Percentiles rank a stretch among this genome's conserved stretches.
Conservation (phyloP, 2,797 vertebrate genomes). For the Melanotaenia trifasciata region DNA sequence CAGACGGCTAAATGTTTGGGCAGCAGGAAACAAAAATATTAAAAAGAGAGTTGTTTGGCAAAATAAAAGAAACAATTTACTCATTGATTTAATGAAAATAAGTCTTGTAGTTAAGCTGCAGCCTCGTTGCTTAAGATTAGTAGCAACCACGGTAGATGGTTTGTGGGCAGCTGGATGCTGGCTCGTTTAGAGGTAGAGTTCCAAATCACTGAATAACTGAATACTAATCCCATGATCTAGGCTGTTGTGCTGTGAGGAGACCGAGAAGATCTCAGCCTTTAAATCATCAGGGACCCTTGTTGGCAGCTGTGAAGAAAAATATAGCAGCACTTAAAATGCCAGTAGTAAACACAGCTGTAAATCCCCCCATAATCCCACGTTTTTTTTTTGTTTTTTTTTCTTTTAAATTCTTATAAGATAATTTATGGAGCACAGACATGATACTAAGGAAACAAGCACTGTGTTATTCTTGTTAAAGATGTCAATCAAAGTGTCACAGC, state of each 20-base stretch:
- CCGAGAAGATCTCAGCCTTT: slow-evolving; percentile 11
- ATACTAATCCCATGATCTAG: slow-evolving; percentile 19
- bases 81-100: slow-evolving; percentile 12
- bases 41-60: background rate
- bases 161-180: slow-evolving; percentile 8
- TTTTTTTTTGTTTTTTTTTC: slow-evolving; percentile 9
- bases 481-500: slow-evolving; percentile 47
- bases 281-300: slow-evolving; percentile 3
- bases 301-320: slow-evolving; percentile 7
- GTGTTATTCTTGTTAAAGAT: slow-evolving; percentile 27
- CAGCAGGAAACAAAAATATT: background rate
- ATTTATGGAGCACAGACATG: slow-evolving; percentile 25
- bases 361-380: slow-evolving; percentile 24
- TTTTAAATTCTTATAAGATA: slow-evolving; percentile 10
- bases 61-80: background rate
- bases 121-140: slow-evolving; percentile 4
- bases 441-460: slow-evolving; percentile 11
- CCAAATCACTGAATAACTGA: slow-evolving; percentile 43
- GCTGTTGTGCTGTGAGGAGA: slow-evolving; percentile 12
- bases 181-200: slow-evolving; percentile 19
- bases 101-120: slow-evolving; percentile 9
- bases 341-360: slow-evolving; percentile 7
- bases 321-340: slow-evolving; percentile 6
- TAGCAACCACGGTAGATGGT: slow-evolving; percentile 2
- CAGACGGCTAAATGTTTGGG: too few species aligned